These are phyloP conservation scores for Hypsopygia costalis DNA, from an alignment of 2,888 invertebrate genomes.

Conservation along the genomic window DNA sequence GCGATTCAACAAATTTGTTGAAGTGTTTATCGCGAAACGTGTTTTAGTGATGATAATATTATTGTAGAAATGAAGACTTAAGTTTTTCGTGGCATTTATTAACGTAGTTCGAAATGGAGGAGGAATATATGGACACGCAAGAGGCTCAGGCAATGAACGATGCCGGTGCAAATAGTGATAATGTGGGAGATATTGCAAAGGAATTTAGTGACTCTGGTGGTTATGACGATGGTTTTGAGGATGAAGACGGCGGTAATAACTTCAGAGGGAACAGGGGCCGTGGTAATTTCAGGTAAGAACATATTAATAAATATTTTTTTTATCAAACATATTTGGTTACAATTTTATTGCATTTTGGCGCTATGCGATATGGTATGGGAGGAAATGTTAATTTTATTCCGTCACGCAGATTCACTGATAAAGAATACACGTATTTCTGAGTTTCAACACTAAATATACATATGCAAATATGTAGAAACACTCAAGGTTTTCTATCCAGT, in stretches of 20 bases:
- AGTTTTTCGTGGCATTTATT: neutral
- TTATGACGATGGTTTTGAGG: slow-evolving; percentile 63
- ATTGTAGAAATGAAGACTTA: slow-evolving; percentile 2
- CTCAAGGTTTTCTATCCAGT: neutral
- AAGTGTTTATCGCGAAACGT: neutral
- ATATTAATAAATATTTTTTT: neutral
- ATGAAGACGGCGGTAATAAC: slow-evolving; percentile 56
- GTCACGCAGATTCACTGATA: neutral
- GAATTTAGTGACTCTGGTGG: slow-evolving; percentile 54
- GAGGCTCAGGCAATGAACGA: slow-evolving; percentile 5
- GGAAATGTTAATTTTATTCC: neutral
- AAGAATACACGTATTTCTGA: neutral
- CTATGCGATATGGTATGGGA: neutral
- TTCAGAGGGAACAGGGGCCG: slow-evolving; percentile 62
- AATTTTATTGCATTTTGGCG: neutral
- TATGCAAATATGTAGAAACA: neutral
- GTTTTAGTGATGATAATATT: neutral
- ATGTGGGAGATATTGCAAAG: slow-evolving; percentile 50
- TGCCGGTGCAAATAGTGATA: slow-evolving; percentile 14
- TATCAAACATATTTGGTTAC: neutral
- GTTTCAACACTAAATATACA: neutral
- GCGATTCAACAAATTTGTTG: neutral
- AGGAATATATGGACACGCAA: slow-evolving; percentile 9
- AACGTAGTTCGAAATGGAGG: slow-evolving; percentile 2
- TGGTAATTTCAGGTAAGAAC: slow-evolving; percentile 60